These are phyloP conservation scores for Mus pahari DNA, from an alignment of 2,113 vertebrate species.

Conservation along the genomic window DNA sequence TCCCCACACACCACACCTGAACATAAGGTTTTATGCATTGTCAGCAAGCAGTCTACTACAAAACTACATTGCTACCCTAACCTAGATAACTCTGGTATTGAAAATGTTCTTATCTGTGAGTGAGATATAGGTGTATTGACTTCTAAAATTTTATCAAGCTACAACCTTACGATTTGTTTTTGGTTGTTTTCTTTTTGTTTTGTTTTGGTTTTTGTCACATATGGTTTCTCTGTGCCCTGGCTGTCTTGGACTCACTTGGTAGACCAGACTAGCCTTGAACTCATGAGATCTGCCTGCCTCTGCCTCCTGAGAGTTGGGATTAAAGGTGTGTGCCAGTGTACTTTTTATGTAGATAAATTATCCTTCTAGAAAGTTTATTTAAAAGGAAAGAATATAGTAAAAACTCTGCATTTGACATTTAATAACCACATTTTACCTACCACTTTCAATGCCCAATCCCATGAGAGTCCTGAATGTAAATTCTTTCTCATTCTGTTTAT, in stretches of 20 bases:
- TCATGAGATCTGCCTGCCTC: no score
- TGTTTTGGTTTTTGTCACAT: no score
- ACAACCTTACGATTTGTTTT: slow-evolving; percentile 21
- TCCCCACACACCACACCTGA: no score
- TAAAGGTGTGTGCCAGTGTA: background rate
- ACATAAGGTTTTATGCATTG: no score
- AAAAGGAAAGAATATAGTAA: background rate
- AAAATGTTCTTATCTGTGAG: slow-evolving; percentile 14
- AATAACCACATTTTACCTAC: slow-evolving; percentile 18
- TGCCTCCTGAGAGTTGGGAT: no score
- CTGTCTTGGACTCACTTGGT: no score
- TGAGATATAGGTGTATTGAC: slow-evolving; percentile 25
- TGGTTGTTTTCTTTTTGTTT: no score
- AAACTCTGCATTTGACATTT: slow-evolving; percentile 28
- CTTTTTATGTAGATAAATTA: slow-evolving; percentile 47
- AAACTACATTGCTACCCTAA: background rate
- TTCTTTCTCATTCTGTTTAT: slow-evolving; percentile 33
- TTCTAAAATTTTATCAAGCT: slow-evolving; percentile 46
- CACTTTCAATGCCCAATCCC: background rate
- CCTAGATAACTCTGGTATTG: background rate
- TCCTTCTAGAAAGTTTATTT: slow-evolving; percentile 44
- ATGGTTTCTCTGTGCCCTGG: no score
- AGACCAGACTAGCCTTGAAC: no score
- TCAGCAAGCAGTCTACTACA: background rate
- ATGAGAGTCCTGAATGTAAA: background rate